A percentile compares a stretch with the other conserved stretches of the same genome.
phyloP scores from a whole-genome alignment of 2,113 vertebrate genomes.

The Vireo altiloquus region DNA sequence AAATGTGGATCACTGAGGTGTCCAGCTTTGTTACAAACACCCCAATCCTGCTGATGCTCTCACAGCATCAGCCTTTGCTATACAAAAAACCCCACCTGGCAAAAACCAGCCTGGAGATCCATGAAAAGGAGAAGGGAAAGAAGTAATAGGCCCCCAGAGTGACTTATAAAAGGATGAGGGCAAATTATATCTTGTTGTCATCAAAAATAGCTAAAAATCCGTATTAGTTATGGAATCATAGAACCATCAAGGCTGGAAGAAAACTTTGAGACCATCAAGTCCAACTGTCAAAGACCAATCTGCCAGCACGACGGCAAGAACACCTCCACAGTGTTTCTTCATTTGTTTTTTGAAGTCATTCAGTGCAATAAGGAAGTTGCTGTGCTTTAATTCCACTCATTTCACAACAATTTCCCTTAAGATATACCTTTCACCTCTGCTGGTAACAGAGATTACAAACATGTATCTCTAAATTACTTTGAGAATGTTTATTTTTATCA shows the following conservation, averaged over 20 bases:
- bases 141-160: not conserved
- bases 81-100: not conserved
- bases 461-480: not conserved
- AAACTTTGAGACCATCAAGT: not conserved
- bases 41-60: accelerated
- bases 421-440: not conserved
- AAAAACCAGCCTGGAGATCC: not conserved
- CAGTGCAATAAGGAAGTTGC: slow-evolving; percentile 10
- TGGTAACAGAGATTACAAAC: not conserved
- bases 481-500: not conserved
- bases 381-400: not conserved
- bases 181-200: not conserved
- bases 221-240: not conserved
- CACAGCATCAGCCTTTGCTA: not conserved
- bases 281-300: not conserved
- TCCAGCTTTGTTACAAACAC: not conserved
- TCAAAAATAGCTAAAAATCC: not conserved
- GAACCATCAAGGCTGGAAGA: not conserved
- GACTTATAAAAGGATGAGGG: not conserved
- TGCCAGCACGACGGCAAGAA: not conserved
- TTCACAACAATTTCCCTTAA: not conserved
- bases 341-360: not conserved
- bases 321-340: not conserved
- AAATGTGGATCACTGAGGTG: not conserved
- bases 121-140: not conserved